Base-by-base conservation (phyloP, 2,888 invertebrate genomes). In the Cosmopolites sordidus region DNA sequence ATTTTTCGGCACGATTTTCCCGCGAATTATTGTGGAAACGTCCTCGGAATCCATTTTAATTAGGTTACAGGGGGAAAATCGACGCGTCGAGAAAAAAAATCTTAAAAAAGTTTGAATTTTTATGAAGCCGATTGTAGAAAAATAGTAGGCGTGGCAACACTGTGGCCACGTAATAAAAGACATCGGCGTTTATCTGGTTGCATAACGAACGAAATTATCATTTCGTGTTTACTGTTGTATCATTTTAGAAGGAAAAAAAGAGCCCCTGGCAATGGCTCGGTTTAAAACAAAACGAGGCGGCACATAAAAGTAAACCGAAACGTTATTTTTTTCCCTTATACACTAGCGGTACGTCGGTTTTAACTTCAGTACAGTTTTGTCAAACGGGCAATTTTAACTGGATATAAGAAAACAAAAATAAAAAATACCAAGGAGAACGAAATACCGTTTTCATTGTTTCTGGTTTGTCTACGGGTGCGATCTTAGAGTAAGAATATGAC, bases 81-180 rank as follows among this genome's bases (percentile, higher is more conserved):
- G 11, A 33, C 33, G 5, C 4, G 12, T 33, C n/a, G 8, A 33
- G n/a, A 46, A 17, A 38, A 14, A 47, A 47, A 47, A 17, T 3
- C 12, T 14, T 16, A 27, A 51, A 56, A 48, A 43, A 39, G 17
- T 16, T 16, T 22, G 18, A 39, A 16, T 45, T 40, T 43, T 18
- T 27, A 42, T 49, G 44, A 12, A 12, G 8, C 4, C 3, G 12
- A 12, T 33, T 11, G n/a, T 33, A 9, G 33, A 57, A 54, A 50
- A 54, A 49, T 44, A 17, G 12, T 27, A 43, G 17, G 37, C 22
- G 39, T 50, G 57, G 57, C 57, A 57, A 54, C 57, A 47, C 15
- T 22, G 54, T 33, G 56, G 67, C 64, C 66, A 67, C 66, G 67
- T 66, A 66, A 62, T 63, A 63, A 63, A 63, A 61, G 60, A 61